Evolutionary conservation across 1,140 invertebrate genomes (phyloP), one percentile per base, ranked within the genome.

Genomic region (Drosophila obscura): DNA sequence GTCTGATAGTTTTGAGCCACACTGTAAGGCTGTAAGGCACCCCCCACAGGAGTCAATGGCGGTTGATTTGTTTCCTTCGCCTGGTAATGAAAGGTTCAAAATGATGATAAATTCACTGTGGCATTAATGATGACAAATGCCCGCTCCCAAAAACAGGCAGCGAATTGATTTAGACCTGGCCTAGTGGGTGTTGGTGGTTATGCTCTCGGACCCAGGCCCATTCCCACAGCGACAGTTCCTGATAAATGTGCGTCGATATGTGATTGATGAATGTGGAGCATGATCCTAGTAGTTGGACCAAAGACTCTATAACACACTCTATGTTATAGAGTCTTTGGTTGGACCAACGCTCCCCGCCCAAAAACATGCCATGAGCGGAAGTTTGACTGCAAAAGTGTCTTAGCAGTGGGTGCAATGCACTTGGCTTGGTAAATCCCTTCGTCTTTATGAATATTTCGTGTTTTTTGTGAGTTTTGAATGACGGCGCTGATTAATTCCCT

Each of bases 111-210:
- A 74, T 74, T 63, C 50, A 39, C 26, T 35, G 16, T 51, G 46
- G 60, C 69, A 65, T 74, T 74, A 74, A 74, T 66, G 72, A 84
- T 84, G 81, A 77, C 80, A 80, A 84, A 81, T 68, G 52, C 49
- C 39, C 28, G 51, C 57, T 59, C 64, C 24, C 49, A 26, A 41
- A 65, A 46, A 44, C 55, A 46, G 60, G 39, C 66, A 56, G 24
- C 46, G 48, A 64, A 76, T 79, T 76, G 71, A 79, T 66, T 79
- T 53, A 24, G 68, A 59, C 66, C 53, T 41, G 35, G 59, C 57
- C 53, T 51, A 31, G 41, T 43, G 39, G 41, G 56, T 31, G 58
- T 35, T 75, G 57, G 35, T 28, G 35, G 35, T 64, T 75, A 56
- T 76, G 55, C n/a, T 26, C 15, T 11, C 13, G 26, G 52, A 69